A percentile compares a stretch with the other conserved stretches of the same genome.
phyloP scores from a whole-genome alignment of 2,888 invertebrate genomes.

The Drosophila bunnanda region DNA sequence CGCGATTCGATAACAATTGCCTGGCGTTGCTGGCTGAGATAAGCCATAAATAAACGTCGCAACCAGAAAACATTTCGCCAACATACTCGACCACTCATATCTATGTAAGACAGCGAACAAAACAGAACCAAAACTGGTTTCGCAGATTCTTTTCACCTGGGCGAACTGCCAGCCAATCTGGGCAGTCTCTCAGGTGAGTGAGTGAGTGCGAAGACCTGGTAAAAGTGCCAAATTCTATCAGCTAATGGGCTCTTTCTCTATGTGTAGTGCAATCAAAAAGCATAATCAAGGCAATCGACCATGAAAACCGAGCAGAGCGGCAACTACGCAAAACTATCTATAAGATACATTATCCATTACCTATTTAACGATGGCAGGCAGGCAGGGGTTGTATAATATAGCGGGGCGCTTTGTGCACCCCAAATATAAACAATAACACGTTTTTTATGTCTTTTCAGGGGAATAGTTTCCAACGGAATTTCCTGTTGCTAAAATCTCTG shows the following conservation, averaged over 20 bases:
- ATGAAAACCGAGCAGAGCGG: constrained; percentile 54
- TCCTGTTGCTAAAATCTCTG: constrained; percentile 37
- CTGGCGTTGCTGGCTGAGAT: constrained; percentile 26
- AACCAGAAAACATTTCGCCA: constrained; percentile 25
- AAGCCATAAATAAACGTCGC: constrained; percentile 47
- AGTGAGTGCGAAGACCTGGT: constrained; percentile 32
- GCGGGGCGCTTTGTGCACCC: constrained; percentile 13
- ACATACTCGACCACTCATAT: constrained; percentile 22
- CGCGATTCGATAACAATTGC: constrained; percentile 48
- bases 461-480: constrained; percentile 27
- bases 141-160: constrained; percentile 30
- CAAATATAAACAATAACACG: constrained; percentile 39
- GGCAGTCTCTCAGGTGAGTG: constrained; percentile 19
- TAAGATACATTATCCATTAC: constrained; percentile 35
- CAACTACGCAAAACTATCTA: constrained; percentile 42
- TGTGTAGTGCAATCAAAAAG: constrained; percentile 61
- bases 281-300: constrained; percentile 73
- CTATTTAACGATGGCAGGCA: not conserved
- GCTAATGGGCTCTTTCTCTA: constrained; percentile 40
- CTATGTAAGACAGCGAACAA: constrained; percentile 16
- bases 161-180: constrained; percentile 34
- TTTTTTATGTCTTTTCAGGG: constrained; percentile 40
- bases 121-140: constrained; percentile 45
- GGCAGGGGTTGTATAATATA: constrained; percentile 2
- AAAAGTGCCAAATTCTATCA: constrained; percentile 67